phyloP scores from a whole-genome alignment of 1,140 invertebrate genomes.

The Dryas iulia region DNA sequence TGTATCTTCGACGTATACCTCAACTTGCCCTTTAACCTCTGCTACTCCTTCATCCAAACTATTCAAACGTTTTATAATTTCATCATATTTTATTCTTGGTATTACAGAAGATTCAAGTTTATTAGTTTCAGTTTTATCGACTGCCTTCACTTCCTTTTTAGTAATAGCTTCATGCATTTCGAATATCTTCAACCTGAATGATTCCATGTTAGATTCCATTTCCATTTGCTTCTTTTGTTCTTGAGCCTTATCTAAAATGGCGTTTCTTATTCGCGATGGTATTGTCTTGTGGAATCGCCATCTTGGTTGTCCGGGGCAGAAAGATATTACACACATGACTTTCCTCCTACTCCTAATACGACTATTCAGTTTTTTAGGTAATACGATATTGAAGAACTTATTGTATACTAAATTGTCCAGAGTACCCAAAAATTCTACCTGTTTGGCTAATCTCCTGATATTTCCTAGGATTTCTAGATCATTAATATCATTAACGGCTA shows the following conservation, averaged over 20 bases:
- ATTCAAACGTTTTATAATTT: slow-evolving; percentile 51
- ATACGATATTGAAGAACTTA: slow-evolving; percentile 50
- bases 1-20: slow-evolving; percentile 39
- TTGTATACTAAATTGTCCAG: slow-evolving; percentile 69
- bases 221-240: slow-evolving; percentile 55
- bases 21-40: slow-evolving; percentile 50
- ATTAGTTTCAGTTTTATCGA: slow-evolving; percentile 29
- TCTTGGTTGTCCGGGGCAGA: slow-evolving; percentile 59
- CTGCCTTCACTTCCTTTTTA: slow-evolving; percentile 31
- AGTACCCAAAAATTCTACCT: slow-evolving; percentile 73
- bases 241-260: slow-evolving; percentile 63
- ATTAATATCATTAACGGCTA: slow-evolving; percentile 84
- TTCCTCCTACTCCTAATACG: slow-evolving; percentile 55
- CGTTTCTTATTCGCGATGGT: slow-evolving; percentile 53
- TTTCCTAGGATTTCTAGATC: slow-evolving; percentile 80
- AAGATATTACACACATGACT: slow-evolving; percentile 43
- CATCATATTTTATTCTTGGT: slow-evolving; percentile 41
- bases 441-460: slow-evolving; percentile 68
- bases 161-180: slow-evolving; percentile 57
- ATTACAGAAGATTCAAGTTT: slow-evolving; percentile 30
- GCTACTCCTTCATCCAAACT: slow-evolving; percentile 50
- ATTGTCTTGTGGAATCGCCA: slow-evolving; percentile 56
- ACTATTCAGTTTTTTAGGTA: slow-evolving; percentile 51
- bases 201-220: slow-evolving; percentile 45
- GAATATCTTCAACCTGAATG: slow-evolving; percentile 50